These are phyloP conservation scores for Yponomeuta cagnagella DNA, from an alignment of 2,888 invertebrate species.

Conservation along the genomic window DNA sequence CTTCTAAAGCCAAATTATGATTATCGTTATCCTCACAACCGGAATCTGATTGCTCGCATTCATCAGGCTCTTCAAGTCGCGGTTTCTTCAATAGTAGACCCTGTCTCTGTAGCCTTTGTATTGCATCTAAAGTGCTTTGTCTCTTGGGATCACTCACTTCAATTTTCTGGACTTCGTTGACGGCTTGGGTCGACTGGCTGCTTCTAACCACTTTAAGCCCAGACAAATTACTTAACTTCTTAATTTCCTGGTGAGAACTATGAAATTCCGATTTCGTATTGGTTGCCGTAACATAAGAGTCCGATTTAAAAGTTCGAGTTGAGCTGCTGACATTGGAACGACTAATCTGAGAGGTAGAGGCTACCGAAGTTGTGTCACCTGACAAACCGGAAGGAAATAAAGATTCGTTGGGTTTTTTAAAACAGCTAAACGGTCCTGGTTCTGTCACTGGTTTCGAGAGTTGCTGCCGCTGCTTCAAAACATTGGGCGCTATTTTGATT, in stretches of 20 bases:
- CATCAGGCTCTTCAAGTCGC: constrained; percentile 45
- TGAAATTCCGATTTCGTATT: constrained; percentile 52
- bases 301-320: constrained; percentile 48
- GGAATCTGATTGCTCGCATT: constrained; percentile 25
- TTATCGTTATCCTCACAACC: constrained; percentile 35
- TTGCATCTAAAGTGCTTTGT: constrained; percentile 55
- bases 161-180: constrained; percentile 46
- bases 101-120: constrained; percentile 61
- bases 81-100: constrained; percentile 65
- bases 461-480: constrained; percentile 33
- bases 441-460: constrained; percentile 36
- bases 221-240: constrained; percentile 44
- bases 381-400: constrained; percentile 35
- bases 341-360: constrained; percentile 42
- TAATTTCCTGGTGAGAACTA: constrained; percentile 47
- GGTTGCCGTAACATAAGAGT: constrained; percentile 43
- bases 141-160: constrained; percentile 42
- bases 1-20: constrained; percentile 26
- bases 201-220: constrained; percentile 54
- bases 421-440: constrained; percentile 56
- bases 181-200: constrained; percentile 46
- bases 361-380: constrained; percentile 38
- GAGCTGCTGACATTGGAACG: constrained; percentile 46
- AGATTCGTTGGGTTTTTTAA: constrained; percentile 62
- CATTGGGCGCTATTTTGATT: constrained; percentile 49